Evolutionary conservation across 2,797 vertebrate species (phyloP).

Genomic region (Echiichthys vipera): DNA sequence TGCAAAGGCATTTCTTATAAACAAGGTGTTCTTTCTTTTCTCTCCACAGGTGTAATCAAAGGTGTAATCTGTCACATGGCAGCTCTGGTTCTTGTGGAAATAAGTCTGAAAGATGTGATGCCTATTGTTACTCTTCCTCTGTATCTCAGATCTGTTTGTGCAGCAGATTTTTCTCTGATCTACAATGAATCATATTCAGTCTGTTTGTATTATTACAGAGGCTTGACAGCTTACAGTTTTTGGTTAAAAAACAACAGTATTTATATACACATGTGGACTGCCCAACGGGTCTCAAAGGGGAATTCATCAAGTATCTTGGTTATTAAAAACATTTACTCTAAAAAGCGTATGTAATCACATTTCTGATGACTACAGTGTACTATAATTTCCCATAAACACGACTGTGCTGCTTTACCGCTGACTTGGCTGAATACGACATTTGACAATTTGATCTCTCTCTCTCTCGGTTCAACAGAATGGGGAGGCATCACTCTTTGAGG

Average conservation of each 20-base stretch:
- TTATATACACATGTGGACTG: conserved; percentile 28
- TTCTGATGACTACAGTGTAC: conserved; percentile 1
- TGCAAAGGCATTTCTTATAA: neutral
- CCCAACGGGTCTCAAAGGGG: neutral
- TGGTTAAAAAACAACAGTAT: conserved; percentile 15
- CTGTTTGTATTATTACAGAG: neutral
- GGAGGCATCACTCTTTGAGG: conserved; percentile 97
- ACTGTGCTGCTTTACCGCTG: neutral
- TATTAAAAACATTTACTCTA: neutral
- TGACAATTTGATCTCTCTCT: conserved; percentile 63
- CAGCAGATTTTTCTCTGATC: neutral
- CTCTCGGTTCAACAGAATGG: conserved; percentile 87
- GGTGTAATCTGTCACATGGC: neutral
- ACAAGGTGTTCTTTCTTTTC: neutral
- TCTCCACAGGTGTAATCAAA: conserved; percentile 6
- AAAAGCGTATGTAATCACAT: neutral
- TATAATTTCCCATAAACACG: conserved; percentile 9
- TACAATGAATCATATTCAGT: neutral
- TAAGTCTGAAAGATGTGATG: neutral
- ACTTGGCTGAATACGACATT: conserved; percentile 39
- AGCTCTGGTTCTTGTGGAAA: conserved; percentile 1
- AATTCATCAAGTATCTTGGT: neutral
- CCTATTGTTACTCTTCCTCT: neutral
- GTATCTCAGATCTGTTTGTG: neutral
- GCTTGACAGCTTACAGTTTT: conserved; percentile 6